These are phyloP conservation scores for Rhinopithecus roxellana DNA, from an alignment of 2,113 vertebrate species.

Conservation along the genomic window DNA sequence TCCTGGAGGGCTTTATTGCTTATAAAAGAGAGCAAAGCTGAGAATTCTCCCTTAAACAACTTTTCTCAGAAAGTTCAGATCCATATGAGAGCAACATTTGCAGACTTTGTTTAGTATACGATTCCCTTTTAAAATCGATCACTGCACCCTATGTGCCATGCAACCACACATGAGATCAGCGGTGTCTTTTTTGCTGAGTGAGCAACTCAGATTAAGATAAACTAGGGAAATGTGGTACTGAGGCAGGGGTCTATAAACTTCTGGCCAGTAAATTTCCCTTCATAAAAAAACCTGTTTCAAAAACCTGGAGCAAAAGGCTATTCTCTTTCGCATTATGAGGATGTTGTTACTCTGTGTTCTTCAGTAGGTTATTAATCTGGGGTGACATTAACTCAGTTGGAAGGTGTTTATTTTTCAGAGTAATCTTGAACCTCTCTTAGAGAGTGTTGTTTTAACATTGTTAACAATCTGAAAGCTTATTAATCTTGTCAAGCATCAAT, in stretches of 20 bases:
- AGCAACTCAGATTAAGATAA: not conserved
- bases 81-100: not conserved
- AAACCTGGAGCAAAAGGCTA: not conserved
- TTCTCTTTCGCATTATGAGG: not conserved
- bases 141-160: not conserved
- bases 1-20: not conserved
- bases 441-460: not conserved
- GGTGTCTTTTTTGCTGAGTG: not conserved
- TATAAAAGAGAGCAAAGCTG: not conserved
- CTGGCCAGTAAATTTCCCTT: not conserved
- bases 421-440: not conserved
- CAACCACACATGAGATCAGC: not conserved
- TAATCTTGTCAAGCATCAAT: not conserved
- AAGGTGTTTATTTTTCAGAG: not conserved
- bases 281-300: not conserved
- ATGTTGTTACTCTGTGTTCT: not conserved
- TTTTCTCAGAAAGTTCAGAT: not conserved
- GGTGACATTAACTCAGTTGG: not conserved
- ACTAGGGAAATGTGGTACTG: not conserved
- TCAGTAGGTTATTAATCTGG: not conserved
- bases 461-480: not conserved
- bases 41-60: not conserved
- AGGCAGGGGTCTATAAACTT: not conserved
- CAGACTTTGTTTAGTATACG: not conserved
- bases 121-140: not conserved